Base-by-base conservation (phyloP, 2,797 vertebrate species). In the Sebastes elongatus region DNA sequence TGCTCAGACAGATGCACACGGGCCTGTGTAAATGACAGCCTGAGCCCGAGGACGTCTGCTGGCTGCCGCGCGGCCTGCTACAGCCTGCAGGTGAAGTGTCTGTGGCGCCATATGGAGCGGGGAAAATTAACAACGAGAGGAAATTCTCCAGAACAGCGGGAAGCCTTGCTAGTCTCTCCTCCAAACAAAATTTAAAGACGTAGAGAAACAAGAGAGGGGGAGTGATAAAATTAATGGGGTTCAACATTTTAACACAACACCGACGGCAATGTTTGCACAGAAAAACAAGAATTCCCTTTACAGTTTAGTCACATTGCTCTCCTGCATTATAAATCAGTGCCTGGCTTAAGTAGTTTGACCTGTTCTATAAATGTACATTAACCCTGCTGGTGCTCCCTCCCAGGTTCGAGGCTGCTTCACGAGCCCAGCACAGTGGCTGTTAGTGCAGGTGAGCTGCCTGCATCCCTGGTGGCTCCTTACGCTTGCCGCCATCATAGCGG, bases 61-160 rank as follows among this genome's bases (percentile, higher is more conserved):
- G 97, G 96, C 97, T 97, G 96, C 97, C 96, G 96, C 96, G 96
- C 95, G 96, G 97, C 97, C 97, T 97, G 97, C 97, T 97, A 97
- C 97, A 98, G 98, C 98, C 98, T 96, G 96, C 98, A 99, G 98
- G 98, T 99, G 97, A 99, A 98, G 98, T 98, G 97, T 99, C 98
- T 99, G 98, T 95, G 97, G 97, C 97, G 97, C 98, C 98, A 99
- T 99, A 99, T 99, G 98, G 98, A 98, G 98, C 96, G 94, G 96
- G 97, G 98, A 98, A 99, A 99, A 99, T 99, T 99, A 99, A 99
- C 98, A 99, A 97, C 96, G 96, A 99, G 97, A 98, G 97, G 97
- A 97, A 98, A 99, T 99, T 98, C 97, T 97, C 97, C 96, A 93
- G 94, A 96, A 95, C 98, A 97, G 98, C 96, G 74, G 97, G 98